Percentiles rank a stretch among this genome's conserved stretches.
These are phyloP conservation scores for Chloebia gouldiae DNA, from an alignment of 2,113 vertebrate genomes.

Conservation along the genomic window DNA sequence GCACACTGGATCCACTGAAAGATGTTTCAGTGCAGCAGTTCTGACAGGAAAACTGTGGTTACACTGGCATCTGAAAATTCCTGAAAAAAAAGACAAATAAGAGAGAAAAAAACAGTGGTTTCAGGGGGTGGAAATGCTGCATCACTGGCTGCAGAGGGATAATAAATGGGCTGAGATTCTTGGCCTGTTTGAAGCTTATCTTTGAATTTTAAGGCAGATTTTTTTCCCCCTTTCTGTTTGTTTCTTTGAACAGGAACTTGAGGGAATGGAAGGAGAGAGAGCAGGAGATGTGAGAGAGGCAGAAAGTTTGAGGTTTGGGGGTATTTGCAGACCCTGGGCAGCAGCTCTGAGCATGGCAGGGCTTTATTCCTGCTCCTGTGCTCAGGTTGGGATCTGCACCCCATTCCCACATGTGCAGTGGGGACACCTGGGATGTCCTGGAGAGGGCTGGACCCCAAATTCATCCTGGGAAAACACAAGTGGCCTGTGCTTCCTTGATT, in stretches of 20 bases:
- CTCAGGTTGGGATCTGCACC: not conserved
- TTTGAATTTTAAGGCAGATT: conserved; percentile 4
- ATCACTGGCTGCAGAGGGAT: not conserved
- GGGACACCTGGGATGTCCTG: not conserved
- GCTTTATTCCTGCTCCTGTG: not conserved
- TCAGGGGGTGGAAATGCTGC: conserved; percentile 24
- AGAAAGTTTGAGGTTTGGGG: not conserved
- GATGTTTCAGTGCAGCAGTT: conserved; percentile 29
- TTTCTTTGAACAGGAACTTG: not conserved
- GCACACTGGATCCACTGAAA: conserved; percentile 50
- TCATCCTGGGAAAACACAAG: not conserved
- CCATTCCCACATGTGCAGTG: accelerated
- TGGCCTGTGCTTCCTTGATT: not conserved
- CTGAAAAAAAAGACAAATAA: conserved; percentile 30
- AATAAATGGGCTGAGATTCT: conserved; percentile 17
- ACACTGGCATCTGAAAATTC: not conserved
- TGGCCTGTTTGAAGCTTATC: conserved; percentile 33
- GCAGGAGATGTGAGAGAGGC: not conserved
- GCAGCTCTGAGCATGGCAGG: accelerated
- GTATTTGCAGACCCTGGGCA: not conserved
- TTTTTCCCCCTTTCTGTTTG: not conserved
- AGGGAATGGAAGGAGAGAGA: not conserved
- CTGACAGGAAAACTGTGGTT: conserved; percentile 54
- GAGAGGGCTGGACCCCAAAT: not conserved
- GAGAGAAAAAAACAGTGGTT: not conserved